A percentile compares a stretch with the other conserved stretches of the same genome.
Conservation (phyloP, 1,140 invertebrate genomes). For the Drosophila melanogaster region Release_6_plus_ISO1_MT NT_033779.5:17520001-17520500, state of each 20-base stretch:
- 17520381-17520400: constrained; percentile 68
- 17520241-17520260: constrained; percentile 72
- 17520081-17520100: neutral
- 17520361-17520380: constrained; percentile 84
- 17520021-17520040: constrained; percentile 12
- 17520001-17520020: neutral
- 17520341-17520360: constrained; percentile 57
- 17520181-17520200: constrained; percentile 6
- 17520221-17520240: constrained; percentile 41
- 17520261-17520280: constrained; percentile 62
- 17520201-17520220: constrained; percentile 12
- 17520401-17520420: constrained; percentile 86
- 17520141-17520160: constrained; percentile 77
- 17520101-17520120: constrained; percentile 3
- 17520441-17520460: constrained; percentile 90
- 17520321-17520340: constrained; percentile 77
- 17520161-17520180: constrained; percentile 53
- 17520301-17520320: constrained; percentile 72
- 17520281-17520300: constrained; percentile 77
- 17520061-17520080: constrained; percentile 74
- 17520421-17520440: constrained; percentile 89
- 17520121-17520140: constrained; percentile 4
- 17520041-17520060: constrained; percentile 20
- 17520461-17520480: constrained; percentile 91
- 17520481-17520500: constrained; percentile 89